Base-by-base conservation (phyloP, 2,113 vertebrate genomes). In the Cololabis saira region DNA sequence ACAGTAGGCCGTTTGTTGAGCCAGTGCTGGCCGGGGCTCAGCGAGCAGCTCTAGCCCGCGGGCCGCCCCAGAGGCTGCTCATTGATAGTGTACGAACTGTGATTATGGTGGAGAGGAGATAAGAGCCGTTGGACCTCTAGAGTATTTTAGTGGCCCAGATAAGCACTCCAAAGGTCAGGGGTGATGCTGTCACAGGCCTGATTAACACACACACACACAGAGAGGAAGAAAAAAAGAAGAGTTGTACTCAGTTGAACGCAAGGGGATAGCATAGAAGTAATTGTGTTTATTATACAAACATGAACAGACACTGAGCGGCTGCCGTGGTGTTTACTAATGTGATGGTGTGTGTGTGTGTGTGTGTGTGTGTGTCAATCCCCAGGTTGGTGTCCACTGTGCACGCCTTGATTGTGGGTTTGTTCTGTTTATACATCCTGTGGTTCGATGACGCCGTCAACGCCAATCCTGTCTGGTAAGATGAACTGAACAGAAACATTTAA, bases 371-470 rank as follows among this genome's bases (percentile, higher is more conserved):
- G 19, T 81, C 7, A 15, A 3, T 61, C 37, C 16, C 1, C 74
- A 93, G 93, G 83, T 78, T 92, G 53, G 93, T 94, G 61, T 94
- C 93, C 11, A 93, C 92, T 0, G 80, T 94, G 24, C 94, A 94
- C 24, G 94, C 93, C 1, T 57, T 94, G 54, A 77, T 94, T 2
- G 92, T 95, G 9, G 92, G 94, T 0, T 73, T 92, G 61, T 92
- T 95, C 79, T 93, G 94, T 76, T 85, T 93, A 45, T 94, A 93
- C 81, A 94, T 94, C 87, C 88, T 95, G 76, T 93, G 90, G 80
- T 95, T 87, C 6, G 93, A 93, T 16, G 93, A 93, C 1, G 90
- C 54, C 0, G 87, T 94, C 71, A 95, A 95, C 70, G 83, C 88
- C 65, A 92, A 93, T 77, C 93, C 93, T 0, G 90, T 94, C 79